Evolutionary conservation across 1,140 invertebrate species (phyloP).

Genomic region (Melitaea cinxia): DNA sequence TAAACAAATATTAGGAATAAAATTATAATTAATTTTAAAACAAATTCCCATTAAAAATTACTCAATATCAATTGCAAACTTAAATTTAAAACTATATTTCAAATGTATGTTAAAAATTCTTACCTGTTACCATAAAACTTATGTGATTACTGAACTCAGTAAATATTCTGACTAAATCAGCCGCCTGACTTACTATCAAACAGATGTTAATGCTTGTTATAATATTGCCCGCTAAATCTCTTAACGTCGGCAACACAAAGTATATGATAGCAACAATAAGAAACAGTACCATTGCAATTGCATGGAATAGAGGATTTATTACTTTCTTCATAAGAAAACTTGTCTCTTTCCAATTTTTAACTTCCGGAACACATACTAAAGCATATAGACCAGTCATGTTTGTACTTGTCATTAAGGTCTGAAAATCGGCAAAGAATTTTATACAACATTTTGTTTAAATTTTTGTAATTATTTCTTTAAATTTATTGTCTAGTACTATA

Average conservation of each 20-base stretch:
- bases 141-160: slow-evolving; percentile 90
- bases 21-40: too few relatives aligned
- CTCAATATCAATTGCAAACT: too few relatives aligned
- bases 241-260: slow-evolving; percentile 90
- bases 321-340: slow-evolving; percentile 88
- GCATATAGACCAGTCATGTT: slow-evolving; percentile 84
- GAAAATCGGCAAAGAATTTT: slow-evolving; percentile 36
- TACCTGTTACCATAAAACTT: slow-evolving; percentile 89
- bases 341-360: slow-evolving; percentile 86
- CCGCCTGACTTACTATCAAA: slow-evolving; percentile 88
- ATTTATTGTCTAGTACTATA: too few relatives aligned
- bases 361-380: slow-evolving; percentile 87
- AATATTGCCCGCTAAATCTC: slow-evolving; percentile 92
- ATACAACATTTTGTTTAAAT: too few relatives aligned
- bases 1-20: too few relatives aligned
- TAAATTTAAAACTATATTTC: too few relatives aligned
- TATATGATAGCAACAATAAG: slow-evolving; percentile 90
- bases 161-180: slow-evolving; percentile 89
- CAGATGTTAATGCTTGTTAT: slow-evolving; percentile 90
- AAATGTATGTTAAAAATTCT: too few relatives aligned
- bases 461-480: too few relatives aligned
- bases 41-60: too few relatives aligned
- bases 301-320: slow-evolving; percentile 88
- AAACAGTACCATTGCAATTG: slow-evolving; percentile 86
- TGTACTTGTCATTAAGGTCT: slow-evolving; percentile 69